Percentiles rank a stretch among this genome's conserved stretches.
Conservation (phyloP, 2,888 invertebrate species). For the Plebejus anna region DNA sequence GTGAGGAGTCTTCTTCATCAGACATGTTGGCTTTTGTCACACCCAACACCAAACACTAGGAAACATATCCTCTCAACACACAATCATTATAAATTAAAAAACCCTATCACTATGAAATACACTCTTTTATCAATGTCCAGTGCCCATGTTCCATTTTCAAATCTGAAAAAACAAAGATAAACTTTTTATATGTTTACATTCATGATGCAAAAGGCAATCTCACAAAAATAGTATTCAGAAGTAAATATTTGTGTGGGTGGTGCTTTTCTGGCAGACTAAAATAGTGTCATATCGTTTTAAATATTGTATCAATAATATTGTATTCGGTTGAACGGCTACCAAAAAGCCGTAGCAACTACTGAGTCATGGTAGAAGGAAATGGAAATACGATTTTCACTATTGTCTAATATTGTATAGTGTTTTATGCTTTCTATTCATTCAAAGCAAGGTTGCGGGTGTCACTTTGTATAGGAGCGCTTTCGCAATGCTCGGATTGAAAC, state of each 20-base stretch:
- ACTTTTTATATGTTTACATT: slow-evolving; percentile 2
- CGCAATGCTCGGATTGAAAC: slow-evolving; percentile 66
- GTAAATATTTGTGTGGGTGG: slow-evolving; percentile 23
- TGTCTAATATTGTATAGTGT: slow-evolving; percentile 57
- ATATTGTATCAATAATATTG: slow-evolving; percentile 8
- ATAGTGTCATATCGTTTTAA: not conserved
- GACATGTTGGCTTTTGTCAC: slow-evolving; percentile 56
- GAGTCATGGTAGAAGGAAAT: slow-evolving; percentile 50
- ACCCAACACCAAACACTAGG: slow-evolving; percentile 42
- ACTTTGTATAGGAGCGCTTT: slow-evolving; percentile 66
- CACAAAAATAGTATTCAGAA: slow-evolving; percentile 23
- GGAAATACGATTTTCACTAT: slow-evolving; percentile 55
- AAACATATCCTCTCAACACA: slow-evolving; percentile 48
- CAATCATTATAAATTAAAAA: slow-evolving; percentile 43
- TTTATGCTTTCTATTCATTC: slow-evolving; percentile 70
- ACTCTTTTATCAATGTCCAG: slow-evolving; percentile 46
- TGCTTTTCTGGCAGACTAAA: slow-evolving; percentile 11
- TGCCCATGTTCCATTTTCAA: slow-evolving; percentile 46
- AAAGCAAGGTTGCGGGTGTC: slow-evolving; percentile 70
- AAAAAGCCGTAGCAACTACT: slow-evolving; percentile 22
- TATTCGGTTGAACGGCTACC: not conserved
- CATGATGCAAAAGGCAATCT: not conserved
- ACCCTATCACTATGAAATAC: slow-evolving; percentile 47
- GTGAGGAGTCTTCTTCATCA: slow-evolving; percentile 72
- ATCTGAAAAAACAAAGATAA: slow-evolving; percentile 44